These are phyloP conservation scores for Galleria mellonella DNA, from an alignment of 1,140 invertebrate genomes.

Conservation along the genomic window DNA sequence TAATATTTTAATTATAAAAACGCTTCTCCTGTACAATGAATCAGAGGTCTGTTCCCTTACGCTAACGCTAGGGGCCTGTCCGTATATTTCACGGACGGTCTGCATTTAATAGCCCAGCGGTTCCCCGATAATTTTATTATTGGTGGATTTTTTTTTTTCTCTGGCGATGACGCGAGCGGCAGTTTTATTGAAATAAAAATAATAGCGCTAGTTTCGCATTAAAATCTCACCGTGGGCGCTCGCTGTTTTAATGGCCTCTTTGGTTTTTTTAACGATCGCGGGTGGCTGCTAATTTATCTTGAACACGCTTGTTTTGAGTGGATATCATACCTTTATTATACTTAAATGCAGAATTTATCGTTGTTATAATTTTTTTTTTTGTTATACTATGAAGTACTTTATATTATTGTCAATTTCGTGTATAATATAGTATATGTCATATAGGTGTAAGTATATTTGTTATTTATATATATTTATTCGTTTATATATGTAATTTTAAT, in stretches of 20 bases:
- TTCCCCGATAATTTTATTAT: conserved; percentile 70
- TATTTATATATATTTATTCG: no score
- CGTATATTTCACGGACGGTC: conserved; percentile 62
- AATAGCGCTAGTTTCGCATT: conserved; percentile 33
- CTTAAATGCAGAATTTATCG: no score
- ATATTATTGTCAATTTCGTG: no score
- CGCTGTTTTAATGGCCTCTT: conserved; percentile 15
- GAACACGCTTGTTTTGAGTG: conserved; percentile 2
- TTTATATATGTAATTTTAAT: no score
- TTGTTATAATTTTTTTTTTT: no score
- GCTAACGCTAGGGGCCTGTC: conserved; percentile 24
- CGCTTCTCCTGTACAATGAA: conserved; percentile 7
- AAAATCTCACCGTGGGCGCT: conserved; percentile 18
- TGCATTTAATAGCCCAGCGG: conserved; percentile 64
- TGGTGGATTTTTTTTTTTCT: conserved; percentile 54
- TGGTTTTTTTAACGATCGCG: conserved; percentile 4
- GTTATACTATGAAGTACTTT: no score
- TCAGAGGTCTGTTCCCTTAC: conserved; percentile 5
- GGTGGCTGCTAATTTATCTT: conserved; percentile 8
- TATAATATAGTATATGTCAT: no score
- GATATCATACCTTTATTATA: no score
- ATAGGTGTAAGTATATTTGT: no score
- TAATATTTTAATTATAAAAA: not conserved
- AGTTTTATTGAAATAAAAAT: conserved; percentile 47
- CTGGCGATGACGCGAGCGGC: conserved; percentile 41